A percentile compares a stretch with the other conserved stretches of the same genome.
These are phyloP conservation scores for Thereva unica DNA, from an alignment of 2,888 invertebrate genomes.

Conservation along the genomic window DNA sequence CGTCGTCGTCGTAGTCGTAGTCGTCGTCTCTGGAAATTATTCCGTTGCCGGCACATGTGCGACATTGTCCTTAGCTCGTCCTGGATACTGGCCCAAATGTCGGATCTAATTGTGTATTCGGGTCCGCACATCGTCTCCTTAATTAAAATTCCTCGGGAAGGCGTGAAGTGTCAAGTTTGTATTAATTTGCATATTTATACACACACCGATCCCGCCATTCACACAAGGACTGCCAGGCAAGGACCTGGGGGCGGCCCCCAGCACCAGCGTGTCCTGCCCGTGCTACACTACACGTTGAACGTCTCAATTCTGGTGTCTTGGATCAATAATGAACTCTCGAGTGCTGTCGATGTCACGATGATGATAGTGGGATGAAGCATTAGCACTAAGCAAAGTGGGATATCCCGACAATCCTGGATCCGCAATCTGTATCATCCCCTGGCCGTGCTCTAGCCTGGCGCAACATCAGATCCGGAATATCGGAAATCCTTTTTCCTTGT, in stretches of 20 bases:
- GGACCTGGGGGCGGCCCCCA: neutral
- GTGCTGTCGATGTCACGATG: conserved; percentile 16
- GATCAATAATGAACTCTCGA: conserved; percentile 22
- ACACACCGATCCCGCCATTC: conserved; percentile 40
- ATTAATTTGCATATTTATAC: conserved; percentile 55
- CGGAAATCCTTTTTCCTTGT: conserved; percentile 28
- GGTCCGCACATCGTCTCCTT: conserved; percentile 41
- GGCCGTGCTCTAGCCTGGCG: neutral
- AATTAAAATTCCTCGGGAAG: conserved; percentile 43
- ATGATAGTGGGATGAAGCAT: conserved; percentile 13
- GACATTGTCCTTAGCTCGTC: conserved; percentile 11
- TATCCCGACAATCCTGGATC: conserved; percentile 10
- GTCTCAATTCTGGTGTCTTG: conserved; percentile 26
- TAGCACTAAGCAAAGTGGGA: conserved; percentile 1
- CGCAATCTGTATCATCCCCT: too few relatives aligned
- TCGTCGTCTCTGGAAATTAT: conserved; percentile 22
- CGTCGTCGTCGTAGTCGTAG: neutral
- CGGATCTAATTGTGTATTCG: conserved; percentile 42
- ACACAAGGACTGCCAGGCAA: conserved; percentile 19
- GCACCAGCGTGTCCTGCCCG: neutral
- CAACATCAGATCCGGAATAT: conserved; percentile 16
- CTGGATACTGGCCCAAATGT: neutral
- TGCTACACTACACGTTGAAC: conserved; percentile 1
- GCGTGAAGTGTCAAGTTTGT: conserved; percentile 55
- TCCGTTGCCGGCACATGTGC: conserved; percentile 33